A percentile compares a stretch with the other conserved stretches of the same genome.
These are phyloP conservation scores for Gibbula magus DNA, from an alignment of 2,888 invertebrate species.

Conservation along the genomic window DNA sequence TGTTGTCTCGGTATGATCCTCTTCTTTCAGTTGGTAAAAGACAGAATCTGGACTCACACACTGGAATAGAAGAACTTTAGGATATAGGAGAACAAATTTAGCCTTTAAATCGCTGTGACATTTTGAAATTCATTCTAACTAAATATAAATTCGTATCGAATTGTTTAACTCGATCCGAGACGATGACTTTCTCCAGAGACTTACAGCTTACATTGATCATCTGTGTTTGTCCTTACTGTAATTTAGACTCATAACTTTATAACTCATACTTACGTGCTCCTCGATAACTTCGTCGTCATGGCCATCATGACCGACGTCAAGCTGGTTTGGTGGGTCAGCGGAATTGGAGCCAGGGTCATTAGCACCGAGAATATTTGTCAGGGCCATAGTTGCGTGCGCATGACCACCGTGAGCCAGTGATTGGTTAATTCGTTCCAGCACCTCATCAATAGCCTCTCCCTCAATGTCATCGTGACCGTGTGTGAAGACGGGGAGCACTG, in stretches of 20 bases:
- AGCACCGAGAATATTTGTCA: not conserved
- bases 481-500: not conserved
- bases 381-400: too few relatives aligned
- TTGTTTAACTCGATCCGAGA: too few relatives aligned
- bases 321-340: not conserved
- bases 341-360: not conserved
- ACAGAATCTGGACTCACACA: slow-evolving; percentile 10
- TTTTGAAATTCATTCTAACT: too few relatives aligned
- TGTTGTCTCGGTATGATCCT: not conserved
- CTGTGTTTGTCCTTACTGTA: too few relatives aligned
- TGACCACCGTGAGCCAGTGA: too few relatives aligned
- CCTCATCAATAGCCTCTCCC: not conserved
- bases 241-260: too few relatives aligned
- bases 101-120: too few relatives aligned
- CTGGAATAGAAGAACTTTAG: not conserved
- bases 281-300: not conserved
- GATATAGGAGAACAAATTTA: too few relatives aligned
- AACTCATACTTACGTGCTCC: not conserved
- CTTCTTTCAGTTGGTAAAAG: not conserved
- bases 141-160: too few relatives aligned
- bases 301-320: not conserved
- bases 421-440: not conserved
- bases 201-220: too few relatives aligned
- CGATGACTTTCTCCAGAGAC: too few relatives aligned
- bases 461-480: not conserved